Percentiles rank a stretch among this genome's conserved stretches.
These are phyloP conservation scores for Drosophila bunnanda DNA, from an alignment of 2,888 invertebrate species.

Conservation along the genomic window DNA sequence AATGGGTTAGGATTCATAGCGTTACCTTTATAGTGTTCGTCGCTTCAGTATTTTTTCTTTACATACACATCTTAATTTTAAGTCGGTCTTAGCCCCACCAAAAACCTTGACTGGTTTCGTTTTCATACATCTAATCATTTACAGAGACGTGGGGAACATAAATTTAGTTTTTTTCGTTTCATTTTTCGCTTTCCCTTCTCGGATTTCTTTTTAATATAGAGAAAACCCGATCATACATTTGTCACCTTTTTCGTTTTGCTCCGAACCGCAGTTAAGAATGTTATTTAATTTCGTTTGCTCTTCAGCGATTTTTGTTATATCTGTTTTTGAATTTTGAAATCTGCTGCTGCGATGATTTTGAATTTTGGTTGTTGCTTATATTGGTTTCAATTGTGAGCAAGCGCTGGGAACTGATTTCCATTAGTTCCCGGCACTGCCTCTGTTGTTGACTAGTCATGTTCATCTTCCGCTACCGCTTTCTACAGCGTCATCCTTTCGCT, in stretches of 20 bases:
- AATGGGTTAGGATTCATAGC: conserved; percentile 50
- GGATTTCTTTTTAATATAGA: conserved; percentile 71
- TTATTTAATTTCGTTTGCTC: conserved; percentile 49
- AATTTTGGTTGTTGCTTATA: conserved; percentile 72
- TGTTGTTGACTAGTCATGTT: conserved; percentile 63
- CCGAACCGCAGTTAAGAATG: conserved; percentile 52
- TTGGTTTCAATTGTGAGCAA: conserved; percentile 37
- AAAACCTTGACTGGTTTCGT: conserved; percentile 48
- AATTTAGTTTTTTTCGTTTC: conserved; percentile 34
- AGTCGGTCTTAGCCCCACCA: conserved; percentile 57
- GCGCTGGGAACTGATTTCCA: conserved; percentile 24
- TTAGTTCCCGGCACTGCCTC: conserved; percentile 44
- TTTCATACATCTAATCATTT: conserved; percentile 74
- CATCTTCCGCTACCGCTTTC: conserved; percentile 17
- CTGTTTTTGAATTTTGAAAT: conserved; percentile 77
- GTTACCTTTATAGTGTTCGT: conserved; percentile 50
- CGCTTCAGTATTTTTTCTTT: conserved; percentile 49
- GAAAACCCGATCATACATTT: conserved; percentile 76
- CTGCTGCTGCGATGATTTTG: conserved; percentile 78
- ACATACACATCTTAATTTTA: conserved; percentile 64
- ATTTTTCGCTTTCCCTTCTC: conserved; percentile 21
- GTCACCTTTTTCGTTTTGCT: conserved; percentile 56
- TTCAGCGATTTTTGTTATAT: conserved; percentile 20
- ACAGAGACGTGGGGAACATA: conserved; percentile 69
- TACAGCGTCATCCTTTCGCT: conserved; percentile 2